Percentiles rank a stretch among this genome's conserved stretches.
phyloP scores from a whole-genome alignment of 2,797 vertebrate genomes.

The Pantherophis vulpinus region DNA sequence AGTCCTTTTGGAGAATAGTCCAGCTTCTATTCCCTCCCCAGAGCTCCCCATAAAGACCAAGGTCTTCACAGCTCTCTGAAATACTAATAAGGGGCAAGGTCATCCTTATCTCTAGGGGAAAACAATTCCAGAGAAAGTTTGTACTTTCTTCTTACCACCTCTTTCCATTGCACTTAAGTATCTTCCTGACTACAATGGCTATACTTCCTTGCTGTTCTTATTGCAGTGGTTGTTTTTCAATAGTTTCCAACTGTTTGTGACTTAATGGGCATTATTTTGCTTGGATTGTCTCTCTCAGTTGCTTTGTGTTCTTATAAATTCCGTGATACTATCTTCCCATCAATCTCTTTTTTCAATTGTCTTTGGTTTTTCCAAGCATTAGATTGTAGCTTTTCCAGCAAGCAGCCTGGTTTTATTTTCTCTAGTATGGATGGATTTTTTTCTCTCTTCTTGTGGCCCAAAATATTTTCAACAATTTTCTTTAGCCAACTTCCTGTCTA shows the following conservation, averaged over 20 bases:
- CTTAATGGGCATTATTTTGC: not conserved
- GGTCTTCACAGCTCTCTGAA: not conserved
- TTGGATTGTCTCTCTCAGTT: not conserved
- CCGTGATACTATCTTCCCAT: not conserved
- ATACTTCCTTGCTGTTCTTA: not conserved
- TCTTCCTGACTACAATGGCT: not conserved
- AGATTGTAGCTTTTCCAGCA: not conserved
- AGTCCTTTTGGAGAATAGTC: not conserved
- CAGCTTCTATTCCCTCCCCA: not conserved
- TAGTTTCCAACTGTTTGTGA: not conserved
- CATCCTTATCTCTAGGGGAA: not conserved
- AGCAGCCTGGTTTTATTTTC: not conserved
- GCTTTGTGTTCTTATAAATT: not conserved
- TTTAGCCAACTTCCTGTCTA: not conserved
- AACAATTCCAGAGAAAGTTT: not conserved
- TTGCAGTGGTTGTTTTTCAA: not conserved
- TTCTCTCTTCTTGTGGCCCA: not conserved
- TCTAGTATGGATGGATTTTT: not conserved
- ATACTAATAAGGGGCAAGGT: not conserved
- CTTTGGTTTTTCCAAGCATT: not conserved
- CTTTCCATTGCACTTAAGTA: not conserved
- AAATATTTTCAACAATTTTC: not conserved
- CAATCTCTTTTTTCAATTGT: not conserved
- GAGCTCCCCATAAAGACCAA: not conserved
- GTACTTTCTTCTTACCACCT: not conserved